Conservation (phyloP, 2,113 vertebrate species). For the Aythya baeri region DNA sequence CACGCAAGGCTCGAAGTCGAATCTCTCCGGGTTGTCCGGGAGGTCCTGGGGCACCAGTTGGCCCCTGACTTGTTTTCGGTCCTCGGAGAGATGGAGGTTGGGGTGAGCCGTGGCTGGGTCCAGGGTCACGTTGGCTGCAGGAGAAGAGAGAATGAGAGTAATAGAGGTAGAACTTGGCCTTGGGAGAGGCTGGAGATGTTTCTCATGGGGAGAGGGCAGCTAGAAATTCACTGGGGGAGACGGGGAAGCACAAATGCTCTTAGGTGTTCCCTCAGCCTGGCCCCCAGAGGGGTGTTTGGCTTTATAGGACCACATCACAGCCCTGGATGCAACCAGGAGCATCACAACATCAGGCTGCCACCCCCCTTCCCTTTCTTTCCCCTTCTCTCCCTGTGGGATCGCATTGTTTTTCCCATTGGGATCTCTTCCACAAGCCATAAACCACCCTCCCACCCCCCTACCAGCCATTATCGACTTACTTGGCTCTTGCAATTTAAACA, state of each 20-base stretch:
- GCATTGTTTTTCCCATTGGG: accelerated
- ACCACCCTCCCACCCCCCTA: background rate
- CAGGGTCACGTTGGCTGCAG: slow-evolving; percentile 52
- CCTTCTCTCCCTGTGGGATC: background rate
- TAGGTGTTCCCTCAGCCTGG: background rate
- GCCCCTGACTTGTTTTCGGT: slow-evolving; percentile 71
- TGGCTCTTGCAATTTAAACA: slow-evolving; percentile 10
- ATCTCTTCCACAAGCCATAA: background rate
- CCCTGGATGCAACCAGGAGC: background rate
- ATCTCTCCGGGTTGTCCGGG: slow-evolving; percentile 63
- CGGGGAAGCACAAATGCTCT: background rate
- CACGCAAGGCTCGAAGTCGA: slow-evolving; percentile 75
- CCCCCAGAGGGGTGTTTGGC: background rate
- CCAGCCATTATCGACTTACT: background rate
- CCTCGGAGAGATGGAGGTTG: slow-evolving; percentile 69
- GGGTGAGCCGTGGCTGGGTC: slow-evolving; percentile 76
- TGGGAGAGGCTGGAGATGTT: background rate
- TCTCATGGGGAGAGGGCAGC: accelerated
- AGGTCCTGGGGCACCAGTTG: background rate
- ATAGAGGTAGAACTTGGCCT: background rate
- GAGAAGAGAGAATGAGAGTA: background rate
- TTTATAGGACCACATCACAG: background rate
- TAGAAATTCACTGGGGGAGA: background rate
- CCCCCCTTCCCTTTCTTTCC: background rate
- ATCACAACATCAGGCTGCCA: background rate